phyloP scores from a whole-genome alignment of 1,140 invertebrate species.

The Tribolium castaneum region DNA sequence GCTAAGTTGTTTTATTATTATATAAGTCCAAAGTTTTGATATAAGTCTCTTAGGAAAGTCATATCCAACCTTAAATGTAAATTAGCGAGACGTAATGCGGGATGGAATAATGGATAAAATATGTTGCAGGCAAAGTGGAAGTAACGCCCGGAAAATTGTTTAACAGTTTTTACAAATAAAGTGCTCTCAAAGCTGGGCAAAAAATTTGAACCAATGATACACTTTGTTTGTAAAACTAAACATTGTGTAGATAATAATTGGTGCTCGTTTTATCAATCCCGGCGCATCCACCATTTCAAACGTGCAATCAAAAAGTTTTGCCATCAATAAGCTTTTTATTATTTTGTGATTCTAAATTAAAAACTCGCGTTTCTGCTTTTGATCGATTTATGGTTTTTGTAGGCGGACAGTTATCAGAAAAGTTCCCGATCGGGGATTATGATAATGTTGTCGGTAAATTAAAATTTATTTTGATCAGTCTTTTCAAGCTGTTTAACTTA shows the following conservation, averaged over 20 bases:
- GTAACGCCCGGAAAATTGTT: neutral
- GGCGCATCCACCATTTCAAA: neutral
- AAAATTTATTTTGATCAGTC: neutral
- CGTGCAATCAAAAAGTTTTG: neutral
- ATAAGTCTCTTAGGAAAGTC: conserved; percentile 25
- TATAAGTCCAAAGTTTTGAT: conserved; percentile 15
- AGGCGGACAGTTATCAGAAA: neutral
- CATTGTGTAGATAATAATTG: neutral
- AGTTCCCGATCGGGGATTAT: neutral
- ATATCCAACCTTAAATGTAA: conserved; percentile 18
- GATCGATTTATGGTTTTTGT: neutral
- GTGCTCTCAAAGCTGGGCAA: neutral
- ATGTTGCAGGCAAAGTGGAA: neutral
- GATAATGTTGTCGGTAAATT: neutral
- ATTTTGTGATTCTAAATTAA: neutral
- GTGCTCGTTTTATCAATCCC: neutral
- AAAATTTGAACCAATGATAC: too few species aligned
- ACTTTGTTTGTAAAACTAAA: neutral
- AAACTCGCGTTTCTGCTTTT: neutral
- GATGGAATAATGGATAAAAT: conserved; percentile 18
- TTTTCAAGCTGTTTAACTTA: neutral
- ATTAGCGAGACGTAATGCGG: conserved; percentile 4
- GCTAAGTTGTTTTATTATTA: conserved; percentile 7
- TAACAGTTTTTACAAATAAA: neutral
- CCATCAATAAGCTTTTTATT: neutral